Evolutionary conservation across 2,888 invertebrate species (phyloP), one percentile per base, ranked within the genome.

Genomic region (Ectemnius lituratus): DNA sequence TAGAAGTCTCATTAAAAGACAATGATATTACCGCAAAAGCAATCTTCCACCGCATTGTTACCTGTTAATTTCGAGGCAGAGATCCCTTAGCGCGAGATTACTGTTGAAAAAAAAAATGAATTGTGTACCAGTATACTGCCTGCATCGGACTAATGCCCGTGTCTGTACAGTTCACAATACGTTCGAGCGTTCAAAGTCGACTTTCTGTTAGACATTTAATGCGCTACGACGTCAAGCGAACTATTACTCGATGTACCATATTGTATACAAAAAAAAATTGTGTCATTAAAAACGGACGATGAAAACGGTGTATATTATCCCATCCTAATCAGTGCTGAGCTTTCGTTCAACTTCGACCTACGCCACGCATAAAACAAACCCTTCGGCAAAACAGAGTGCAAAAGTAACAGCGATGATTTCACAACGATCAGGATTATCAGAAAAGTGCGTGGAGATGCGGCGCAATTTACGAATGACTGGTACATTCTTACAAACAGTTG

Each of bases 181-280:
- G 47, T 62, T n/a, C 46, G 11, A 69, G 67, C 37, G 37, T 11
- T 47, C 46, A 68, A 18, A 46, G 63, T 66, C 49, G 68, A 65
- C 67, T 71, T 60, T 23, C 49, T 46, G 68, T 73, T 74, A 63
- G 62, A 58, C 49, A 67, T 61, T 52, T 46, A 62, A 37, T 75
- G 27, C 62, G 67, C 58, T 60, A 20, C 49, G 69, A 63, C 57
- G 71, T 71, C 67, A 65, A 76, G 67, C 70, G 59, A 63, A 62
- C n/a, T 57, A 62, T 61, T 70, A 63, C 61, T 70, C 73, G 28
- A 78, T 70, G 70, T 73, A 83, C 58, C 62, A 79, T 76, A 81
- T 68, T 77, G 81, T 82, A 79, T 78, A 79, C 72, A 83, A 73
- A 4, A 37, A 37, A 37, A 37, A 37, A 79, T 59, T 80, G 78